phyloP scores from a whole-genome alignment of 1,140 invertebrate species.

The Pachypeltis micranthus region DNA sequence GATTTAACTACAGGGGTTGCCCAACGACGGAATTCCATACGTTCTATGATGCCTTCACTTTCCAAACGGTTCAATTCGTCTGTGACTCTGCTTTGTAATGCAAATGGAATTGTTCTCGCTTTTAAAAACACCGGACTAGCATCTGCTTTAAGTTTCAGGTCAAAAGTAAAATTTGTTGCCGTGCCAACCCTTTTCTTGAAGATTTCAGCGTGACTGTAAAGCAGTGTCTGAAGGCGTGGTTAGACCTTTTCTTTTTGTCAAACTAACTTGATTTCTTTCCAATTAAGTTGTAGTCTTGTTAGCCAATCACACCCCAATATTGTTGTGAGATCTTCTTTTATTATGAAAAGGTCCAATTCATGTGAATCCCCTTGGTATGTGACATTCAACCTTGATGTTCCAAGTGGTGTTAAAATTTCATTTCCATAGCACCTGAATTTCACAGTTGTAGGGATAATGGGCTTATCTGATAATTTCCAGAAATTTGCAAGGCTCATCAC shows the following conservation, averaged over 20 bases:
- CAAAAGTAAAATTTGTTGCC: constrained; percentile 6
- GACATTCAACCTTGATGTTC: neutral
- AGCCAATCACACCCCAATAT: neutral
- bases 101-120: constrained; percentile 34
- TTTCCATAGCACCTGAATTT: constrained; percentile 1
- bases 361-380: neutral
- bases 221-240: neutral
- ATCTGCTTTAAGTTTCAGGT: constrained; percentile 6
- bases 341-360: neutral
- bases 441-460: neutral
- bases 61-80: constrained; percentile 32
- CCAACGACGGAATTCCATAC: constrained; percentile 33
- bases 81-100: constrained; percentile 33
- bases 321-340: neutral
- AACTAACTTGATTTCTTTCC: neutral
- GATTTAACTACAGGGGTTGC: constrained; percentile 34
- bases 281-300: neutral
- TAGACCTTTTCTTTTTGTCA: neutral
- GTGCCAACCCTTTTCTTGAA: neutral
- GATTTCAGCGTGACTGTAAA: neutral
- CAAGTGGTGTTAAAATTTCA: constrained; percentile 6
- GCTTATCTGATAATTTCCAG: neutral
- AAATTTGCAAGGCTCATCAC: neutral
- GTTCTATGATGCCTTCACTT: constrained; percentile 30
- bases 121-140: constrained; percentile 30